Evolutionary conservation across 2,113 vertebrate genomes (phyloP).

Genomic region (Malurus alboscapulatus): DNA sequence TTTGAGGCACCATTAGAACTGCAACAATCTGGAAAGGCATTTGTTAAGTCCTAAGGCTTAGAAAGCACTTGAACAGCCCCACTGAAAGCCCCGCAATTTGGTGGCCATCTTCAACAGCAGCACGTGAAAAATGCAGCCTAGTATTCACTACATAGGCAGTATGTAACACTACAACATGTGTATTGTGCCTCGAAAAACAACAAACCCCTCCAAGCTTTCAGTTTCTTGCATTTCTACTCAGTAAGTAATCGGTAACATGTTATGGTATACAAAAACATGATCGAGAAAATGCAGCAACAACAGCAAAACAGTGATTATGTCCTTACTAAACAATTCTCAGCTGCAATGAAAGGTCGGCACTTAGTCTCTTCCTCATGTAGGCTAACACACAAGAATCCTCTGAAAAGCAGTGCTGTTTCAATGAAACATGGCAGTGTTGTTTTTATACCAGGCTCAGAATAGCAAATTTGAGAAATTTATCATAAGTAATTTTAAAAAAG

Average conservation of each 20-base stretch:
- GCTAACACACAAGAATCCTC: background rate
- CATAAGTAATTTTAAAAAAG: background rate
- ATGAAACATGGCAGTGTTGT: background rate
- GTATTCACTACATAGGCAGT: background rate
- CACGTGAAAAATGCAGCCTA: background rate
- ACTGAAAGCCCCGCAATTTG: accelerated
- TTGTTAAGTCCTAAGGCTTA: background rate
- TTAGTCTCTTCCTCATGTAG: too few species aligned
- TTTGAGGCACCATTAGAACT: background rate
- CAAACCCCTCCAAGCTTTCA: background rate
- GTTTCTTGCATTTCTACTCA: background rate
- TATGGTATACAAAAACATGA: background rate
- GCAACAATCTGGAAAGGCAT: background rate
- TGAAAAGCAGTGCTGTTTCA: background rate
- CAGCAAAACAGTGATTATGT: background rate
- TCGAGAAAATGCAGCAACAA: background rate
- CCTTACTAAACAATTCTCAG: background rate
- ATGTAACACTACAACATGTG: background rate
- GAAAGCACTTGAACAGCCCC: background rate
- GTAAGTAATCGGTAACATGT: background rate
- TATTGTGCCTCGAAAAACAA: background rate
- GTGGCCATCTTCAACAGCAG: background rate
- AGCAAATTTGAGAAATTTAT: background rate
- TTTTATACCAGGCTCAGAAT: background rate
- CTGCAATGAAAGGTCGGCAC: background rate